These are phyloP conservation scores for Folsomia candida DNA, from an alignment of 2,888 invertebrate species.

Conservation along the genomic window DNA sequence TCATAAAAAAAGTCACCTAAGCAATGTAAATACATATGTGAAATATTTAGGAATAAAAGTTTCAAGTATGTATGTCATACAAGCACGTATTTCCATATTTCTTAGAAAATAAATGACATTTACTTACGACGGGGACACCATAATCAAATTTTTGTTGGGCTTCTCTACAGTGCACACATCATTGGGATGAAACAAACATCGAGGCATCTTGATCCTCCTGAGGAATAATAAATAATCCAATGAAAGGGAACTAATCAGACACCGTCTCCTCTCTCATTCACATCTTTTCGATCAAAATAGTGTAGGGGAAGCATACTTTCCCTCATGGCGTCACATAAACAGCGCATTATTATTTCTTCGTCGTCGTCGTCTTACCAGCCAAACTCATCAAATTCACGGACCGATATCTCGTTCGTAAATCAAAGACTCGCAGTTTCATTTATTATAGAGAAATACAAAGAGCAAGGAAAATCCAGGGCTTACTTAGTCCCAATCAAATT, in stretches of 20 bases:
- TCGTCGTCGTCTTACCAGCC: too few relatives aligned
- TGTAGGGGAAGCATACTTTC: background rate
- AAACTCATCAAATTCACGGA: background rate
- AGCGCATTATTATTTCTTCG: too few relatives aligned
- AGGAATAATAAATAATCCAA: background rate
- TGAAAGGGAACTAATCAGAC: background rate
- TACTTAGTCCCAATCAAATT: too few relatives aligned
- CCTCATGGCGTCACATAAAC: background rate
- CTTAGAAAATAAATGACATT: background rate
- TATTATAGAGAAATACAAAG: too few relatives aligned
- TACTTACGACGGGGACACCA: slow-evolving; percentile 44
- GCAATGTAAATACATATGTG: too few relatives aligned
- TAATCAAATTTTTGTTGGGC: slow-evolving; percentile 25
- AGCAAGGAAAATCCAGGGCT: too few relatives aligned
- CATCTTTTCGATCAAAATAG: background rate
- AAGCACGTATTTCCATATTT: too few relatives aligned
- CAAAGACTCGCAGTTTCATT: too few relatives aligned
- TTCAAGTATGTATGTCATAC: too few relatives aligned
- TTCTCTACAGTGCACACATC: slow-evolving; percentile 36
- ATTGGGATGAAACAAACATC: slow-evolving; percentile 45
- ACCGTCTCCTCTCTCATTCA: background rate
- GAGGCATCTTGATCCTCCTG: slow-evolving; percentile 42
- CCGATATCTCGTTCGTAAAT: too few relatives aligned
- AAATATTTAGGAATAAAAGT: too few relatives aligned
- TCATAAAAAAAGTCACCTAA: too few relatives aligned